These are phyloP conservation scores for Pammene aurita DNA, from an alignment of 2,888 invertebrate species.

Conservation along the genomic window DNA sequence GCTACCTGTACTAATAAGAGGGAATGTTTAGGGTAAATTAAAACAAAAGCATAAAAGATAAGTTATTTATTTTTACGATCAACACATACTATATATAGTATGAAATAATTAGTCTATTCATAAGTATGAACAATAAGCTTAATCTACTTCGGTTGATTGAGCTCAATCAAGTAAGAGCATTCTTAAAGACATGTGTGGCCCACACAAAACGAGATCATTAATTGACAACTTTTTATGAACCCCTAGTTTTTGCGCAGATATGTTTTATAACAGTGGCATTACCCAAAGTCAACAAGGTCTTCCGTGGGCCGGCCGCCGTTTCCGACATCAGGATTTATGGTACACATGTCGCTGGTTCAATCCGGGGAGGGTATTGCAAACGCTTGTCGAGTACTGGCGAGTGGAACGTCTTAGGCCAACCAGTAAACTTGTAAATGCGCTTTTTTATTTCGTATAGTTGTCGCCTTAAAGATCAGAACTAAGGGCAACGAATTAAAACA, in stretches of 20 bases:
- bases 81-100: no score
- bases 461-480: no score
- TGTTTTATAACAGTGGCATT: constrained; percentile 36
- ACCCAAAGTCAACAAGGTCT: constrained; percentile 42
- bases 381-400: neutral
- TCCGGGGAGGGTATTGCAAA: constrained; percentile 8
- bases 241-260: constrained; percentile 19
- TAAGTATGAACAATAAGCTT: no score
- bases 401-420: neutral
- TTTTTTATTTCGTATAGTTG: no score
- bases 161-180: neutral
- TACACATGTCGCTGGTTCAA: constrained; percentile 56
- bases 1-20: no score
- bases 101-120: no score
- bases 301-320: constrained; percentile 54
- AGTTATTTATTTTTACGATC: no score
- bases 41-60: no score
- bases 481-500: no score
- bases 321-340: constrained; percentile 67
- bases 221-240: constrained; percentile 1
- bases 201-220: constrained; percentile 8
- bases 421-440: no score
- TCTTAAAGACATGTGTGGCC: constrained; percentile 8
- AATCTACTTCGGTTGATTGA: no score
- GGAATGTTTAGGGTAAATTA: no score